Evolutionary conservation across 2,113 vertebrate genomes (phyloP), one percentile per base, ranked within the genome.

Genomic region (Zosterops lateralis): DNA sequence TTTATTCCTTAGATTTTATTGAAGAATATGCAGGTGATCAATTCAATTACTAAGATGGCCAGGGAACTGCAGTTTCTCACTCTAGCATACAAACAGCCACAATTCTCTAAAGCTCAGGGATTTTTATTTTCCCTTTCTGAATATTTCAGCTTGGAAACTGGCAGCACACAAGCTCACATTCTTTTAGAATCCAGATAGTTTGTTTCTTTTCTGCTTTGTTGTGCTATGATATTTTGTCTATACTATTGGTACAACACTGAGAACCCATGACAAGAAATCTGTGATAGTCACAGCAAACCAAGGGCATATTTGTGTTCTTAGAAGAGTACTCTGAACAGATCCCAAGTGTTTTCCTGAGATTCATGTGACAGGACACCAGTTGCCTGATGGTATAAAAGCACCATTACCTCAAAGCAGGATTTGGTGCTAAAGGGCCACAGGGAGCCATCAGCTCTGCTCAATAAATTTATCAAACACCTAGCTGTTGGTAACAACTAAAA

Each of bases 121-220:
- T 58, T 88, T 96, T 54, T 75, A n/a, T 92, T 95, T 92, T 91
- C 89, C 45, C 45, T 85, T 90, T 82, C 58, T 85, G 58, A 77
- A 57, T 76, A 74, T 80, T 92, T 92, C 67, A 67, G 0, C 82
- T 71, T 40, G 47, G 67, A 89, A 75, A 29, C 56, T 92, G 56
- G 38, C 67, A 56, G 42, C 54, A n/a, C 24, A n/a, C 21, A 60
- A 75, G 29, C 56, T 84, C 56, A 79, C n/a, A 66, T 81, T 50
- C 44, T 72, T 93, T 93, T 44, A 71, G 51, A 79, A 68, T 60
- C 18, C 81, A 14, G 31, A 34, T 75, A 0, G 0, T 60, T 71
- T 56, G 22, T 56, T 87, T 92, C 72, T 29, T 76, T 87, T 87
- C 25, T 73, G 9, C 19, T 80, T 76, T 82, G 4, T 42, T 92